Conservation (phyloP, 2,113 vertebrate genomes). For the Grammomys dolichurus region DNA sequence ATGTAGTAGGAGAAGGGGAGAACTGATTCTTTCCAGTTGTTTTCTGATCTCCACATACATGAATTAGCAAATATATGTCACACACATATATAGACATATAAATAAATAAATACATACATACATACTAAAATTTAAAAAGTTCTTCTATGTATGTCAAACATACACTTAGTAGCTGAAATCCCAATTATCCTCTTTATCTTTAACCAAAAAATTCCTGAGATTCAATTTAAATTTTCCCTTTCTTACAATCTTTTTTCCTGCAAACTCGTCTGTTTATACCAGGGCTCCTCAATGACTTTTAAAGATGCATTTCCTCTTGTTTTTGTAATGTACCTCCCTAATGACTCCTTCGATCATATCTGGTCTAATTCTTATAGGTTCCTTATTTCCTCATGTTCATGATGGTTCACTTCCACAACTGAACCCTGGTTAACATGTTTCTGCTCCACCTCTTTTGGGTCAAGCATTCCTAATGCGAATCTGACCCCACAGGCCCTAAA, state of each 20-base stretch:
- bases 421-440: not conserved
- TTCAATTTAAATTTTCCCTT: not conserved
- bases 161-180: not conserved
- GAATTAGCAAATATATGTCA: not conserved
- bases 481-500: not conserved
- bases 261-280: not conserved
- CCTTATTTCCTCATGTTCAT: not conserved
- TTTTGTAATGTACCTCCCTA: not conserved
- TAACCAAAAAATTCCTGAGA: not conserved
- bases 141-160: not conserved
- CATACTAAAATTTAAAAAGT: not conserved
- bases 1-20: not conserved
- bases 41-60: not conserved
- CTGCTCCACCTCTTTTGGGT: not conserved
- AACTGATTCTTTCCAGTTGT: not conserved
- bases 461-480: accelerated
- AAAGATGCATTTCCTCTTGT: not conserved
- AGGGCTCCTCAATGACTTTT: not conserved
- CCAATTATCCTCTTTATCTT: not conserved
- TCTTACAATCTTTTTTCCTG: not conserved
- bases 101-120: not conserved
- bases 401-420: not conserved
- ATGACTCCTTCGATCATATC: not conserved
- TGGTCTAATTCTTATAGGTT: not conserved
- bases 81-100: not conserved